Percentiles rank a stretch among this genome's conserved stretches.
These are phyloP conservation scores for Littorina saxatilis DNA, from an alignment of 1,140 invertebrate species.

Conservation along the genomic window DNA sequence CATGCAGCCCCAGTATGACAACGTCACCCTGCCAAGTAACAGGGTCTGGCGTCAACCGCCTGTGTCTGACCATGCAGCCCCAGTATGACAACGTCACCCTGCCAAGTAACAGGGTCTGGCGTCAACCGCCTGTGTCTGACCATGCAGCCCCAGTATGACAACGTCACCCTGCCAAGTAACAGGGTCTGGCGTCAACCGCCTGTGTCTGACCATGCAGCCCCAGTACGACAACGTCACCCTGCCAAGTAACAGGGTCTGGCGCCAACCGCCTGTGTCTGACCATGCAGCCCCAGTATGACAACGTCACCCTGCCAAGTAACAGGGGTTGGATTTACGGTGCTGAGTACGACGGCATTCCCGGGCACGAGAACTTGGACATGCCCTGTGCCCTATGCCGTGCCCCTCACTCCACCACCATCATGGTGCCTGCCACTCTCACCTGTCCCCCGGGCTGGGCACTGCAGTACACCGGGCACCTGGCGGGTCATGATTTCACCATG, in stretches of 20 bases:
- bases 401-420: slow-evolving; percentile 25
- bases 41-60: slow-evolving; percentile 36
- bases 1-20: slow-evolving; percentile 34
- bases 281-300: slow-evolving; percentile 34
- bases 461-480: slow-evolving; percentile 53
- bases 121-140: too few species aligned
- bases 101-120: too few species aligned
- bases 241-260: too few species aligned
- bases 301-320: background rate
- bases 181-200: too few species aligned
- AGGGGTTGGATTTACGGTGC: slow-evolving; percentile 24
- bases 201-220: too few species aligned
- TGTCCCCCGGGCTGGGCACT: slow-evolving; percentile 42
- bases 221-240: too few species aligned
- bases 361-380: slow-evolving; percentile 23
- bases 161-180: too few species aligned
- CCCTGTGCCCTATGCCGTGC: slow-evolving; percentile 27
- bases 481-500: slow-evolving; percentile 25
- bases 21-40: background rate
- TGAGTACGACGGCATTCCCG: slow-evolving; percentile 14
- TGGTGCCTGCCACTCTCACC: slow-evolving; percentile 13
- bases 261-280: slow-evolving; percentile 48
- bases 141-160: too few species aligned
- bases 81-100: slow-evolving; percentile 33
- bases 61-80: slow-evolving; percentile 44